These are phyloP conservation scores for Pleuronectes platessa DNA, from an alignment of 2,113 vertebrate species.

Conservation along the genomic window DNA sequence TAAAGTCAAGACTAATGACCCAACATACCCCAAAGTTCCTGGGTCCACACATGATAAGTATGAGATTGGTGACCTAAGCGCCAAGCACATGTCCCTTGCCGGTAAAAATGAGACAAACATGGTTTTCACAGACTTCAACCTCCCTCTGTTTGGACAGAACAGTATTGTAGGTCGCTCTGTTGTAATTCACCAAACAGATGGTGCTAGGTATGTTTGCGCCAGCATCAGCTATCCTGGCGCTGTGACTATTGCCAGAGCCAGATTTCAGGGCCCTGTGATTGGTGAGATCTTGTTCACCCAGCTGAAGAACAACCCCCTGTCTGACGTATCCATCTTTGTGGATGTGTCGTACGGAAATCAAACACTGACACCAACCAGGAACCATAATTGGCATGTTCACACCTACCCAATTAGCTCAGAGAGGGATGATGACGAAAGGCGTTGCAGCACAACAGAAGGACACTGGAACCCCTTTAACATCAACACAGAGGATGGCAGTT, in stretches of 20 bases:
- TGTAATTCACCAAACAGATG: slow-evolving; percentile 74
- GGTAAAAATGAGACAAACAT: neutral
- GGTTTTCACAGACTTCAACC: slow-evolving; percentile 78
- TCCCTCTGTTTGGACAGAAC: slow-evolving; percentile 84
- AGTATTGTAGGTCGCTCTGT: slow-evolving; percentile 86
- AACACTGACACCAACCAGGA: slow-evolving; percentile 51
- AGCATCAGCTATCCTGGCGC: slow-evolving; percentile 79
- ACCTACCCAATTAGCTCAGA: slow-evolving; percentile 81
- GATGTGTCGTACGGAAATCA: slow-evolving; percentile 76
- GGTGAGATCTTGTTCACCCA: slow-evolving; percentile 82
- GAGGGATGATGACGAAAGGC: slow-evolving; percentile 64
- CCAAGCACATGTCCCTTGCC: slow-evolving; percentile 75
- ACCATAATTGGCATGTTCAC: slow-evolving; percentile 86
- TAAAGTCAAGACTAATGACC: slow-evolving; percentile 40
- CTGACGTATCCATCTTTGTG: slow-evolving; percentile 83
- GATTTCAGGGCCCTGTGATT: slow-evolving; percentile 76
- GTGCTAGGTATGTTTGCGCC: slow-evolving; percentile 73
- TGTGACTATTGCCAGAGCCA: slow-evolving; percentile 70
- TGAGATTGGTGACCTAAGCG: slow-evolving; percentile 83
- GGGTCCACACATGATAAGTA: slow-evolving; percentile 82
- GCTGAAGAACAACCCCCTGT: slow-evolving; percentile 73
- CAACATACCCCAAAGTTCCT: slow-evolving; percentile 68
- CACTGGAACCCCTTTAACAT: slow-evolving; percentile 84
- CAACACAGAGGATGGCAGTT: slow-evolving; percentile 63
- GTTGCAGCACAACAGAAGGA: slow-evolving; percentile 74